Conservation (phyloP, 35 echinoderm and acorn worm genomes). For the Nesometra sesokonis region DNA sequence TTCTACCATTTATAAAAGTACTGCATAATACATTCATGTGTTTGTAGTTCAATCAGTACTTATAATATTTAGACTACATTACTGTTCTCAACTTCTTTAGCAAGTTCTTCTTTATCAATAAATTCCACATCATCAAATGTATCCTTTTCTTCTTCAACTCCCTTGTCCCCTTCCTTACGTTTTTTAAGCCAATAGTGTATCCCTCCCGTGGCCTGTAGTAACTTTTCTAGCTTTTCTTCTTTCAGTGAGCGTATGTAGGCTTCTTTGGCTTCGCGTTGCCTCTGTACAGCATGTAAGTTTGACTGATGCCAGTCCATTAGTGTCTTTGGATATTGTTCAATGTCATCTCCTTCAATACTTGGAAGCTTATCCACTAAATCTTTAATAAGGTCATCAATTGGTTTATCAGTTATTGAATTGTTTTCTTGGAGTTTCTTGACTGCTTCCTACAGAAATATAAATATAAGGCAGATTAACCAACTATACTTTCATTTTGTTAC, state of each 20-base stretch:
- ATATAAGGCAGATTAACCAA: neutral
- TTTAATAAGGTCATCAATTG: neutral
- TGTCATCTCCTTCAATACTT: slow-evolving; percentile 1
- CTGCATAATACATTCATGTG: no score
- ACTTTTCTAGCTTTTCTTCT: slow-evolving; percentile 21
- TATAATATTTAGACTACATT: no score
- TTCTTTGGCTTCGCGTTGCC: slow-evolving; percentile 12
- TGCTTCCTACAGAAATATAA: neutral
- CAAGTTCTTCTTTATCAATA: neutral
- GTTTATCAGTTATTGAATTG: neutral
- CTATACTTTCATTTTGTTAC: no score
- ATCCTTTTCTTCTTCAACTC: neutral
- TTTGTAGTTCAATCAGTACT: no score
- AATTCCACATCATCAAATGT: neutral
- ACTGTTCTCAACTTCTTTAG: neutral
- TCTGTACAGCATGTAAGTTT: slow-evolving; percentile 26
- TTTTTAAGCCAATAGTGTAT: slow-evolving; percentile 30
- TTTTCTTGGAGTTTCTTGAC: neutral
- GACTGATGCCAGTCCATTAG: slow-evolving; percentile 25
- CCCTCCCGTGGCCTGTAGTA: slow-evolving; percentile 17
- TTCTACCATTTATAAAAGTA: no score
- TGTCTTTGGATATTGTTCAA: slow-evolving; percentile 4
- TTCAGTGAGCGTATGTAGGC: slow-evolving; percentile 5
- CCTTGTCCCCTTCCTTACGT: slow-evolving; percentile 1
- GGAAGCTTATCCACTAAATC: neutral